A percentile compares a stretch with the other conserved stretches of the same genome.
phyloP scores from a whole-genome alignment of 2,797 vertebrate species.

The Lacerta agilis region DNA sequence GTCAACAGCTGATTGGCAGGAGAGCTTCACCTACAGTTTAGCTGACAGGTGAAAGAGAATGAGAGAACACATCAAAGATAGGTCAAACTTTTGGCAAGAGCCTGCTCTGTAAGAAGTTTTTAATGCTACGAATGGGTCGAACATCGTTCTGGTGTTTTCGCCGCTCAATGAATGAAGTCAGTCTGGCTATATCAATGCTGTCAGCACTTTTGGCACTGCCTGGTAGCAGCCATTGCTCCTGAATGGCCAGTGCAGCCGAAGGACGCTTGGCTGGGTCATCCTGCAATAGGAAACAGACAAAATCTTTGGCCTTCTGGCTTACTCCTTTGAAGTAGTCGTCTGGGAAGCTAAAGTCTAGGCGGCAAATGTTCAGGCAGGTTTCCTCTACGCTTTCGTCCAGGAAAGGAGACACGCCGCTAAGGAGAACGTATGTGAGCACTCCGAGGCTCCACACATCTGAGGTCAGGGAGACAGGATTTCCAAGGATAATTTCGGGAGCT shows the following conservation, averaged over 20 bases:
- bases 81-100: conserved; percentile 89
- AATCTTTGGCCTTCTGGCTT: conserved; percentile 93
- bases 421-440: conserved; percentile 95
- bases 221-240: conserved; percentile 93
- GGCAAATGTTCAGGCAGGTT: conserved; percentile 98
- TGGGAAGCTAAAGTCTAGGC: conserved; percentile 98
- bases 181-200: conserved; percentile 93
- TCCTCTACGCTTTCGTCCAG: conserved; percentile 97
- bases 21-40: conserved; percentile 77
- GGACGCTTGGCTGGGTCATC: conserved; percentile 88
- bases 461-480: conserved; percentile 91
- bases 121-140: conserved; percentile 91
- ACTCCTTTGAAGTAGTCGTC: conserved; percentile 96
- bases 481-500: conserved; percentile 95
- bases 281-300: conserved; percentile 90
- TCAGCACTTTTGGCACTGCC: conserved; percentile 77
- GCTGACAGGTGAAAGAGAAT: conserved; percentile 92
- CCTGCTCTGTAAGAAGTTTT: conserved; percentile 93
- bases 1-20: conserved; percentile 81
- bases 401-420: conserved; percentile 97
- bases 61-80: conserved; percentile 84
- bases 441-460: conserved; percentile 96
- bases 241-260: conserved; percentile 88
- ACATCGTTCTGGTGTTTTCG: conserved; percentile 98
- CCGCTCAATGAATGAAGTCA: conserved; percentile 96